Conservation (phyloP, 2,888 invertebrate species). For the Epirrhoe tristata region DNA sequence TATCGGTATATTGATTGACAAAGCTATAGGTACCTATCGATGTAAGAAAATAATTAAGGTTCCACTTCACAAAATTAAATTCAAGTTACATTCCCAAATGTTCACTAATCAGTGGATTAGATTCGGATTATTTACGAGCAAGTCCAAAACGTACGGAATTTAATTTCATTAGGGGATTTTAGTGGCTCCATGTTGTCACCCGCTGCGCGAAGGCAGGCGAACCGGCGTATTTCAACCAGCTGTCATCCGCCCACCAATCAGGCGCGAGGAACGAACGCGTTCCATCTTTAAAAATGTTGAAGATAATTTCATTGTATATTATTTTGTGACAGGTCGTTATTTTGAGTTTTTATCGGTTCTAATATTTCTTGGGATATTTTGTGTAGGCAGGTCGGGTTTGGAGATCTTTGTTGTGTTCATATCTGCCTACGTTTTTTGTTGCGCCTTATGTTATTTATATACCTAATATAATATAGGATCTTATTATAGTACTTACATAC, state of each 20-base stretch:
- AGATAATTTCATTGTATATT: conserved; percentile 85
- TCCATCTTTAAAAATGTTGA: conserved; percentile 82
- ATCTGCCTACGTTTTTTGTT: conserved; percentile 32
- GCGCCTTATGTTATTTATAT: not conserved
- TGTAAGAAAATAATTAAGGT: conserved; percentile 26
- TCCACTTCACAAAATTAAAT: conserved; percentile 61
- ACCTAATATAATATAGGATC: not conserved
- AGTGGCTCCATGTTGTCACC: conserved; percentile 82
- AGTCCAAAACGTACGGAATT: conserved; percentile 83
- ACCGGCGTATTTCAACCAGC: conserved; percentile 80
- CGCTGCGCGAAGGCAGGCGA: conserved; percentile 76
- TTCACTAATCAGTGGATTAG: conserved; percentile 84
- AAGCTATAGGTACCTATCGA: conserved; percentile 18
- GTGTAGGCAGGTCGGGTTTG: conserved; percentile 33
- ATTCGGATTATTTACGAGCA: conserved; percentile 82
- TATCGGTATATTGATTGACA: too few species aligned
- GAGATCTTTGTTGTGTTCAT: conserved; percentile 26
- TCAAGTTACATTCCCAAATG: conserved; percentile 61
- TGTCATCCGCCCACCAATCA: conserved; percentile 79
- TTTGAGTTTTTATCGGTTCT: conserved; percentile 77
- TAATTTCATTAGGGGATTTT: conserved; percentile 84
- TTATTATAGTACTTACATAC: not conserved
- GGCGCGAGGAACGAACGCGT: conserved; percentile 60
- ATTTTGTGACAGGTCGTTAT: conserved; percentile 85
- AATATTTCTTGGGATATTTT: conserved; percentile 70